Evolutionary conservation across 2,113 vertebrate genomes (phyloP).

Genomic region (Machaerirhynchus nigripectus): DNA sequence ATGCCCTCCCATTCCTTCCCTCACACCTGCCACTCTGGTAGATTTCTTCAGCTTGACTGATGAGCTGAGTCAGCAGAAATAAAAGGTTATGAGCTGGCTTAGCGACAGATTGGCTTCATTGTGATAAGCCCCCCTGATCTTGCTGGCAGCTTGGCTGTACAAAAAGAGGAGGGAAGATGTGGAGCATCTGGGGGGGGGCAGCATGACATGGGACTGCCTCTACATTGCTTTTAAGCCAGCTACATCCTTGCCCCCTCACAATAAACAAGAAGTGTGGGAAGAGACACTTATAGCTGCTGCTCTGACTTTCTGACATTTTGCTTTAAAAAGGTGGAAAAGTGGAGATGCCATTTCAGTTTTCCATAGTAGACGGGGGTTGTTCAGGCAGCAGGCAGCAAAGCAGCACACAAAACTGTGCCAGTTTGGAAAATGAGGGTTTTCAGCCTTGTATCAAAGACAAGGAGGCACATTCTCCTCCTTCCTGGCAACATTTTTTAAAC

Average conservation of each 20-base stretch:
- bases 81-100: not conserved
- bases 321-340: not conserved
- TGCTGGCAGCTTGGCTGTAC: not conserved
- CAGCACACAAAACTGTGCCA: not conserved
- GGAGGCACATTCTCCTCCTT: not conserved
- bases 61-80: not conserved
- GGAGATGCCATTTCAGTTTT: not conserved
- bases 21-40: not conserved
- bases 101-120: not conserved
- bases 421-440: not conserved
- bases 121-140: not conserved
- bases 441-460: not conserved
- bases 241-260: not conserved
- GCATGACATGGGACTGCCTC: rapidly evolving
- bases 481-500: not conserved
- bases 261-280: not conserved
- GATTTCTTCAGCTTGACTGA: not conserved
- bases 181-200: not conserved
- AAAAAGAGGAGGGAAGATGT: not conserved
- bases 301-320: not conserved
- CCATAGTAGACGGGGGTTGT: not conserved
- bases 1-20: not conserved
- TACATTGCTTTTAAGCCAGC: not conserved
- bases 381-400: not conserved
- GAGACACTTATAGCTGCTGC: not conserved